A percentile compares a stretch with the other conserved stretches of the same genome.
These are phyloP conservation scores for Urophycis tenuis DNA, from an alignment of 2,797 vertebrate species.

Conservation along the genomic window DNA sequence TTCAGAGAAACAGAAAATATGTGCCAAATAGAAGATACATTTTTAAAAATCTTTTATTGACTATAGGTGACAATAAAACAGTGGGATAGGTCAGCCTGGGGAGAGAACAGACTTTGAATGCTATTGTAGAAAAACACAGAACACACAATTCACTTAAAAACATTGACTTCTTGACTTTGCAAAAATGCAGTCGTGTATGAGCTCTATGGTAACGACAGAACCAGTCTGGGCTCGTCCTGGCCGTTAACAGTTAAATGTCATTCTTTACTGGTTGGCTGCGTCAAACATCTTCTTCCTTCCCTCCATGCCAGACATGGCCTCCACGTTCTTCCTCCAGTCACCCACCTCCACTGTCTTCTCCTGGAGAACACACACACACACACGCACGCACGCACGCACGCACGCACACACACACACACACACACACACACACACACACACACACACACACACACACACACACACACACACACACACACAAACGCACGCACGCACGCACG, in stretches of 20 bases:
- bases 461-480: background rate
- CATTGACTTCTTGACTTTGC: background rate
- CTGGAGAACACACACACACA: constrained; percentile 54
- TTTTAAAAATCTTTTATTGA: background rate
- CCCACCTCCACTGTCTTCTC: constrained; percentile 91
- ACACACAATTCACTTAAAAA: background rate
- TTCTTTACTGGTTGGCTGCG: constrained; percentile 74
- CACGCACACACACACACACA: background rate
- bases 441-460: background rate
- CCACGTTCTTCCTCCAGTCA: constrained; percentile 97
- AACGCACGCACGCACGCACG: background rate
- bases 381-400: background rate
- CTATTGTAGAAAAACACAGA: background rate
- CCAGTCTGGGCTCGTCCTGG: background rate
- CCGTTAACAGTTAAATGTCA: background rate
- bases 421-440: background rate
- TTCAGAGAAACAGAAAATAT: background rate
- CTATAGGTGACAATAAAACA: background rate
- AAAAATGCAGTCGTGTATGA: background rate
- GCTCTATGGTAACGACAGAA: background rate
- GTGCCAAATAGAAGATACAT: background rate
- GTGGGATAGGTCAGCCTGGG: background rate
- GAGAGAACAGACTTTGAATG: background rate
- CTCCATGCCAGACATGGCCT: constrained; percentile 98
- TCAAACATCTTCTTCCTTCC: constrained; percentile 99